These are phyloP conservation scores for Falco concolor DNA, from an alignment of 2,797 vertebrate species.

Conservation along the genomic window DNA sequence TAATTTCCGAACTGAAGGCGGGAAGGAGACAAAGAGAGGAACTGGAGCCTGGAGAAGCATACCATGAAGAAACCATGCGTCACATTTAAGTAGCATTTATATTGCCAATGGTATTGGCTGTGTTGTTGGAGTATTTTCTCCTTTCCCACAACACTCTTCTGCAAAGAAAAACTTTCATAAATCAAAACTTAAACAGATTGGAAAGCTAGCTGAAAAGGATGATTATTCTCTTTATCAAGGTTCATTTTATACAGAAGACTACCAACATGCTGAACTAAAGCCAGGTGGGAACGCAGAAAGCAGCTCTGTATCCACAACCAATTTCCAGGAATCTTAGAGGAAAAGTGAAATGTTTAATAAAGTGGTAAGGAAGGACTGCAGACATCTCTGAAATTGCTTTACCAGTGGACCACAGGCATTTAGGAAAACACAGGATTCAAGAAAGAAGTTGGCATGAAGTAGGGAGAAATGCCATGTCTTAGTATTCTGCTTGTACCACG, in stretches of 20 bases:
- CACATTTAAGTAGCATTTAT: conserved; percentile 17
- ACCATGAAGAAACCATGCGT: neutral
- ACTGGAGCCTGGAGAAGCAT: neutral
- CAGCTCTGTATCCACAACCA: neutral
- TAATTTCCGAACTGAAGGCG: neutral
- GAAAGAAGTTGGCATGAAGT: neutral
- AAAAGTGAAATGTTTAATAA: neutral
- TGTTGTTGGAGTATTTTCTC: neutral
- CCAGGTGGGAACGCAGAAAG: neutral
- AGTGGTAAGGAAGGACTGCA: neutral
- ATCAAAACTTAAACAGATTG: neutral
- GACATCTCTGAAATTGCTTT: neutral
- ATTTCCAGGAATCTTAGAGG: conserved; percentile 25
- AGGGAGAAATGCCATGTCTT: neutral
- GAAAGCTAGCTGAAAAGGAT: conserved; percentile 1
- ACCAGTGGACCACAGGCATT: conserved; percentile 41
- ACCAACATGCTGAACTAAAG: neutral
- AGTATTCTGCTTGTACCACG: neutral
- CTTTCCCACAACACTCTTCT: neutral
- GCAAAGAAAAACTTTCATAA: conserved; percentile 2
- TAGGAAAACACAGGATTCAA: neutral
- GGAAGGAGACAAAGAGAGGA: neutral
- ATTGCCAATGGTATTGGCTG: neutral
- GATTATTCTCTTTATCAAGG: conserved; percentile 28
- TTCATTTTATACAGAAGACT: neutral